Conservation (phyloP, 2,888 invertebrate genomes). For the Noctua comes region DNA sequence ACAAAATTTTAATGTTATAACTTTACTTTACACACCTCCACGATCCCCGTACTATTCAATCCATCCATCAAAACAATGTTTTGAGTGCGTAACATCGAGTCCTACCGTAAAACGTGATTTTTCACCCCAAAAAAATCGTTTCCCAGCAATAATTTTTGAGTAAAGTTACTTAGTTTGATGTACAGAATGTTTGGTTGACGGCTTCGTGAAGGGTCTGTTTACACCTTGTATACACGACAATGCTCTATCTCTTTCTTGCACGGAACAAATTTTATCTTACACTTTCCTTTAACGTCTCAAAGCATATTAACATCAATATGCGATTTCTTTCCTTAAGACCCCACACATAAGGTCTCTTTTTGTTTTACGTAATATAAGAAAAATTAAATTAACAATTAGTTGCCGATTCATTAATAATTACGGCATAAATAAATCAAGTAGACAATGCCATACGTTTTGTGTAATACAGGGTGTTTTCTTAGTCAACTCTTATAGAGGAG, state of each 20-base stretch:
- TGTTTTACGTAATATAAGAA: not conserved
- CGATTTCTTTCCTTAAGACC: not conserved
- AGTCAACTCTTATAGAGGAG: not conserved
- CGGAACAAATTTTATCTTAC: not conserved
- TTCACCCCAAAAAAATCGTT: not conserved
- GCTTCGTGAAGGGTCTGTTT: not conserved
- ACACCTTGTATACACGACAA: not conserved
- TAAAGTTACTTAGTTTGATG: not conserved
- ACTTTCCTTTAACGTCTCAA: not conserved
- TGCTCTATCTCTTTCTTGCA: not conserved
- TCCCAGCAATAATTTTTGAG: not conserved
- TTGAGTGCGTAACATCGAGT: not conserved
- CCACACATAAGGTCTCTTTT: not conserved
- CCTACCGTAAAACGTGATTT: not conserved
- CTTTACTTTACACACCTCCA: not conserved
- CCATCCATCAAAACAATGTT: not conserved
- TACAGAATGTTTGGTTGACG: slow-evolving; percentile 3
- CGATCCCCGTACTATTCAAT: not conserved
- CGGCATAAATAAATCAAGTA: not conserved
- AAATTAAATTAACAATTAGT: not conserved
- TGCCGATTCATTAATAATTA: not conserved
- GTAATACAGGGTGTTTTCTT: slow-evolving; percentile 1
- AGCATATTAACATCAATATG: not conserved
- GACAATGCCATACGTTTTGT: too few relatives aligned
- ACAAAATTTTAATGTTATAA: not conserved